Evolutionary conservation across 2,113 vertebrate genomes (phyloP).

Genomic region (Rhinopomastus cyanomelas): DNA sequence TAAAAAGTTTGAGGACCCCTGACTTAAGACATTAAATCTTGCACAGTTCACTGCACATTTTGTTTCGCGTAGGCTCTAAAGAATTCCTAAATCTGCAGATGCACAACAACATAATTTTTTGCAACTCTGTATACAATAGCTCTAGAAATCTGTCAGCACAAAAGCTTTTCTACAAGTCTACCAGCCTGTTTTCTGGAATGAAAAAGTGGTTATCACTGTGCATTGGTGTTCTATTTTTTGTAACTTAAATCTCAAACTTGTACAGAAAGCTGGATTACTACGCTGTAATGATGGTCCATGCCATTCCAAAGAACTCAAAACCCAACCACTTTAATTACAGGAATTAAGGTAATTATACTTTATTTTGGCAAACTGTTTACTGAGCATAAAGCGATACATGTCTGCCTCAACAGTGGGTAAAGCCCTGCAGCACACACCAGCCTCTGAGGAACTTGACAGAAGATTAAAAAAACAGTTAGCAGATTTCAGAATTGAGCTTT

Average conservation of each 20-base stretch:
- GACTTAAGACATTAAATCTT: background rate
- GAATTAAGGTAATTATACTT: slow-evolving; percentile 58
- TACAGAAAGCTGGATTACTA: background rate
- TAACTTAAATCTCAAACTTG: background rate
- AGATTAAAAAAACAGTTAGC: background rate
- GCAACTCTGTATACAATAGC: background rate
- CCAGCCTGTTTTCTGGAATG: background rate
- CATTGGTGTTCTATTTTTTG: background rate
- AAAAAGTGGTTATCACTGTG: background rate
- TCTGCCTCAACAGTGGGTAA: background rate
- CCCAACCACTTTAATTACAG: slow-evolving; percentile 28
- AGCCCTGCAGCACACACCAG: background rate
- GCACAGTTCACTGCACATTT: background rate
- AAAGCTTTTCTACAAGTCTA: background rate
- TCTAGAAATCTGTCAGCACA: background rate
- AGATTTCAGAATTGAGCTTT: background rate
- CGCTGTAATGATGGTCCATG: background rate
- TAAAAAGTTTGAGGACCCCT: too few relatives aligned
- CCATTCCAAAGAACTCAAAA: slow-evolving; percentile 18
- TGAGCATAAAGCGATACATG: background rate
- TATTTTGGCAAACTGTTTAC: background rate
- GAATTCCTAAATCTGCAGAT: background rate
- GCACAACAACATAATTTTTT: background rate
- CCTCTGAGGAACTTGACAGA: background rate
- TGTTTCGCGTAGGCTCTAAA: background rate